phyloP scores from a whole-genome alignment of 2,113 vertebrate species.

The Odontophorus gujanensis region DNA sequence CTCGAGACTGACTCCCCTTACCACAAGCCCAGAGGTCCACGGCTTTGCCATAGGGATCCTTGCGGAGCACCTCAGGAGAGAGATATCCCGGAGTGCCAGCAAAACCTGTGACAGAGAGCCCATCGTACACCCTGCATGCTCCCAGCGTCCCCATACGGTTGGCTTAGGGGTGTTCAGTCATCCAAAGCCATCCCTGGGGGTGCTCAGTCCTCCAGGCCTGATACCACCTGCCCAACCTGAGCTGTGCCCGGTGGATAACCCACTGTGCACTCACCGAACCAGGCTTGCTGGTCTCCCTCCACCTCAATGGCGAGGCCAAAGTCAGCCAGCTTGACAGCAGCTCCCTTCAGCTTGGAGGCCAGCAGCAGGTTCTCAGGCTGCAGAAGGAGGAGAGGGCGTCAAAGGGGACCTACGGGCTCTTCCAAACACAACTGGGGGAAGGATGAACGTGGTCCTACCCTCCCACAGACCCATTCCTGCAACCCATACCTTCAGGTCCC shows the following conservation, averaged over 20 bases:
- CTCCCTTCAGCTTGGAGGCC: conserved; percentile 88
- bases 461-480: background rate
- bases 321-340: conserved; percentile 87
- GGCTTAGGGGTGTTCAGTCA: background rate
- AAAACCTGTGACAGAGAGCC: conserved; percentile 78
- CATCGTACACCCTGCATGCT: background rate
- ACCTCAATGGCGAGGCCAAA: conserved; percentile 90
- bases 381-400: background rate
- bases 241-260: background rate
- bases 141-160: background rate
- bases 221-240: accelerated
- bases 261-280: conserved; percentile 84
- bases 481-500: conserved; percentile 85
- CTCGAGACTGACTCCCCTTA: conserved; percentile 68
- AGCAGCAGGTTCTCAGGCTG: conserved; percentile 88
- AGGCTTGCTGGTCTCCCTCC: conserved; percentile 88
- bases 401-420: accelerated
- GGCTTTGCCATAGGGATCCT: conserved; percentile 94
- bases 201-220: background rate
- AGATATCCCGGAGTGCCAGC: conserved; percentile 86
- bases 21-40: conserved; percentile 98
- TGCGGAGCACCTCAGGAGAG: conserved; percentile 91
- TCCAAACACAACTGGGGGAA: background rate
- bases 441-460: background rate
- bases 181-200: background rate